phyloP scores from a whole-genome alignment of 2,888 invertebrate species.

The Actias luna region DNA sequence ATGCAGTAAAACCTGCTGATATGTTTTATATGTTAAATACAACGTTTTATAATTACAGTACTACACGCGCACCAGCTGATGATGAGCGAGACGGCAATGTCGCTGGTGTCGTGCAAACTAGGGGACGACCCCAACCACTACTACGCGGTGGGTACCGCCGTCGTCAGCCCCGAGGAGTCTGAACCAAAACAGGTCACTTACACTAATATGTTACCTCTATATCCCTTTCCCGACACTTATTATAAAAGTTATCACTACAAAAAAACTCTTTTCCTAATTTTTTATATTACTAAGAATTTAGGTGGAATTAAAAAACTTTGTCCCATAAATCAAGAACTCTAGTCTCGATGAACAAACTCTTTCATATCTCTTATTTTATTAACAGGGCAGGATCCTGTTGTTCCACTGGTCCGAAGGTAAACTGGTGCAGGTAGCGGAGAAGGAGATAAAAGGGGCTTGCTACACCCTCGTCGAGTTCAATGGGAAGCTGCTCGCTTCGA shows the following conservation, averaged over 20 bases:
- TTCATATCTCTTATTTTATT: background rate
- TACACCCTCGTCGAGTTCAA: conserved; percentile 97
- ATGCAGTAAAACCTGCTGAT: background rate
- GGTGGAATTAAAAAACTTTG: too few relatives aligned
- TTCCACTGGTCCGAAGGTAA: conserved; percentile 96
- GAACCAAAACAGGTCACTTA: conserved; percentile 90
- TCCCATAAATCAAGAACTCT: too few relatives aligned
- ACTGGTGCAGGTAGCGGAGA: conserved; percentile 93
- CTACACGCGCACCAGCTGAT: conserved; percentile 96
- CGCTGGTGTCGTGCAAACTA: conserved; percentile 93
- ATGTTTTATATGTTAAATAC: background rate
- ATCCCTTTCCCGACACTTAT: too few relatives aligned
- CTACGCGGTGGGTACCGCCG: conserved; percentile 96
- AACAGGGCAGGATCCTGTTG: conserved; percentile 90
- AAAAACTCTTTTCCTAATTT: too few relatives aligned
- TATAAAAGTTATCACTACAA: too few relatives aligned
- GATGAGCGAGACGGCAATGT: conserved; percentile 94
- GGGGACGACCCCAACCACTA: conserved; percentile 96
- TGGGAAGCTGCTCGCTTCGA: conserved; percentile 96
- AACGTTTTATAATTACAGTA: conserved; percentile 74
- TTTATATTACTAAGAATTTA: too few relatives aligned
- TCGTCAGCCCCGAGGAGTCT: conserved; percentile 96
- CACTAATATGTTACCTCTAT: background rate
- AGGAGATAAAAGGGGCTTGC: conserved; percentile 97
- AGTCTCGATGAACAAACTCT: too few relatives aligned